Evolutionary conservation across 2,113 vertebrate genomes (phyloP).

Genomic region (Barbus barbus): DNA sequence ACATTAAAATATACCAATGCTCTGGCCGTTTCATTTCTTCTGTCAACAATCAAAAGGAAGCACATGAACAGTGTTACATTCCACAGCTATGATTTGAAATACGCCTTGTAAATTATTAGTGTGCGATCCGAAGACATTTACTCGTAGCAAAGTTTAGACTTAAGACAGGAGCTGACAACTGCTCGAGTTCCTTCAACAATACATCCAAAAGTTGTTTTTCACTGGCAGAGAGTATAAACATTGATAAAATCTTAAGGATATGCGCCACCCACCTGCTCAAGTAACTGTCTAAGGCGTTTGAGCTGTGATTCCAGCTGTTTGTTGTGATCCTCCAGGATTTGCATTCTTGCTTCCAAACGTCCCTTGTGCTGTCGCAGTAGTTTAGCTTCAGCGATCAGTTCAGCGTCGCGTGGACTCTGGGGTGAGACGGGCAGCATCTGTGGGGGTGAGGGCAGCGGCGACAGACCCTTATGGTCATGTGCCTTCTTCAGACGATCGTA

Average conservation of each 20-base stretch:
- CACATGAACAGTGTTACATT: not conserved
- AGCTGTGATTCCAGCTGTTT: slow-evolving; percentile 98
- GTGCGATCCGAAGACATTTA: not conserved
- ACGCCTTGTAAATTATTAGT: not conserved
- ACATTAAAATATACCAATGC: slow-evolving; percentile 17
- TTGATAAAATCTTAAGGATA: slow-evolving; percentile 1
- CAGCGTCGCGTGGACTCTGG: slow-evolving; percentile 92
- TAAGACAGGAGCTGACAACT: not conserved
- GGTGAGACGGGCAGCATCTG: slow-evolving; percentile 94
- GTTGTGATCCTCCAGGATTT: slow-evolving; percentile 99
- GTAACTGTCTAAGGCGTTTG: slow-evolving; percentile 91
- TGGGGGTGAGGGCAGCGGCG: slow-evolving; percentile 92
- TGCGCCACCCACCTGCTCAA: slow-evolving; percentile 85
- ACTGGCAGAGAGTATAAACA: not conserved
- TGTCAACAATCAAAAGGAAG: slow-evolving; percentile 16
- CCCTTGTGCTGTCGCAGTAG: slow-evolving; percentile 98
- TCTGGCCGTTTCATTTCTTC: not conserved
- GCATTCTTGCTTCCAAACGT: slow-evolving; percentile 97
- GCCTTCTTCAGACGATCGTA: slow-evolving; percentile 95
- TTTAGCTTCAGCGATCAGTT: slow-evolving; percentile 98
- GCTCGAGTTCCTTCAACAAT: not conserved
- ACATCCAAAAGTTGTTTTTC: not conserved
- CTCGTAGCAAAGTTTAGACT: not conserved
- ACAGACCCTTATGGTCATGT: slow-evolving; percentile 93
- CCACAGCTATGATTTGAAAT: not conserved